A percentile compares a stretch with the other conserved stretches of the same genome.
Evolutionary conservation across 2,113 vertebrate species (phyloP).

Genomic region (Melanostigma gelatinosum): DNA sequence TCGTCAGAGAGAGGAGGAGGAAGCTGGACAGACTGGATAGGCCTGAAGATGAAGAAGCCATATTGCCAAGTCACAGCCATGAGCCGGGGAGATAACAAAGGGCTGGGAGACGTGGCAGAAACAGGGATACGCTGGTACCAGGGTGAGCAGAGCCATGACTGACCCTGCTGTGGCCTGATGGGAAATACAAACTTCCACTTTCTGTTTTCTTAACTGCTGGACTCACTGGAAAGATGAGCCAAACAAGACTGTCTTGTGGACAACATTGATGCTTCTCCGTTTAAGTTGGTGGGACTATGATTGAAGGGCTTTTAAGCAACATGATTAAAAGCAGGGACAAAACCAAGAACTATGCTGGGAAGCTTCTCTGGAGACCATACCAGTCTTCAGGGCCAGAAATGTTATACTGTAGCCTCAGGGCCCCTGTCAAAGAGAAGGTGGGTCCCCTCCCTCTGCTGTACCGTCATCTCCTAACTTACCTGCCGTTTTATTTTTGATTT

Average conservation of each 20-base stretch:
- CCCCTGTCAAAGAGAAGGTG: neutral
- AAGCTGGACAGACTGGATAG: conserved; percentile 1
- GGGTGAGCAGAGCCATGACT: conserved; percentile 28
- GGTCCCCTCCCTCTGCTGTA: conserved; percentile 9
- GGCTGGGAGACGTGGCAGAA: conserved; percentile 40
- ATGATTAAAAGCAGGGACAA: conserved; percentile 9
- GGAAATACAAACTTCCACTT: conserved; percentile 18
- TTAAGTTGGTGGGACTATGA: conserved; percentile 8
- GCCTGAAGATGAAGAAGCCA: conserved; percentile 48
- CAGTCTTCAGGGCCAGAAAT: conserved; percentile 6
- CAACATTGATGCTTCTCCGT: conserved; percentile 13
- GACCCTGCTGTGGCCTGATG: conserved; percentile 21
- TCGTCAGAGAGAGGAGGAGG: conserved; percentile 14
- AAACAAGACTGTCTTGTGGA: conserved; percentile 14
- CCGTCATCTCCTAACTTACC: neutral
- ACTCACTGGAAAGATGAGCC: conserved; percentile 28
- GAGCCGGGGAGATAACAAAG: conserved; percentile 73
- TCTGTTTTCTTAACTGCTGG: conserved; percentile 4
- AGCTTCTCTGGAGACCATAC: conserved; percentile 11
- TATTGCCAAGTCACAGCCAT: conserved; percentile 33
- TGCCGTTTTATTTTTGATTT: conserved; percentile 19
- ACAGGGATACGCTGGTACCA: conserved; percentile 4
- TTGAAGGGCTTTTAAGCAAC: conserved; percentile 11
- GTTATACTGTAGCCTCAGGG: neutral
- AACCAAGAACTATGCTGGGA: neutral